Base-by-base conservation (phyloP, 2,797 vertebrate genomes). In the Micropoecilia bifurca region DNA sequence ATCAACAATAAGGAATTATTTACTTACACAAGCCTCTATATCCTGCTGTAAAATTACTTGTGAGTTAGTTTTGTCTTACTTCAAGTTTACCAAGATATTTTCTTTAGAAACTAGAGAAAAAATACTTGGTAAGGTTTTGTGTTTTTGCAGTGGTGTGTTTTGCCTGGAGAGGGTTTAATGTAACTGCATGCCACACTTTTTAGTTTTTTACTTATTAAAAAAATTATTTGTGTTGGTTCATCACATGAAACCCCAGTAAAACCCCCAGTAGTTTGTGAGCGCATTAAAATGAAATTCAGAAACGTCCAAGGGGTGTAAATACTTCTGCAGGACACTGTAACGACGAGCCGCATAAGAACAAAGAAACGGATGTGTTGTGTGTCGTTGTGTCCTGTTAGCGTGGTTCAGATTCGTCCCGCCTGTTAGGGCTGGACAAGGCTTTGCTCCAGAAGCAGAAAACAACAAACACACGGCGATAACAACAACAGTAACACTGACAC, bases 401-500 rank as follows among this genome's bases (percentile, higher is more conserved):
- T 79, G 55, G 53, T 80, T 85, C 36, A 73, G 72, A 80, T 78
- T 53, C 74, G 47, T 83, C 33, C 41, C 33, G 46, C 71, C 73
- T 18, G 66, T 76, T 10, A 43, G 66, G 41, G 76, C 79, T 80
- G 1, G 78, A 55, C 33, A 9, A 72, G 25, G 43, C 73, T 73
- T 77, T 73, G 75, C 63, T 75, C 75, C 50, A 55, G 53, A 72
- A 61, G 71, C 53, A 69, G 66, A 80, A 45, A 71, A 45, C 10
- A 7, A 45, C 55, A 79, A 78, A 81, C 71, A 41, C 50, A 45
- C 47, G 43, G 57, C 80, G 28, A 47, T 78, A 68, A 73, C 41
- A 68, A 73, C 41, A 72, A 43, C 71, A 78, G 39, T 30, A 78
- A 84, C 74, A 83, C 83, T 80, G 85, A 87, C 73, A 36, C 47